Percentiles rank a stretch among this genome's conserved stretches.
phyloP scores from a whole-genome alignment of 2,888 invertebrate genomes.

The Leistus spinibarbis region DNA sequence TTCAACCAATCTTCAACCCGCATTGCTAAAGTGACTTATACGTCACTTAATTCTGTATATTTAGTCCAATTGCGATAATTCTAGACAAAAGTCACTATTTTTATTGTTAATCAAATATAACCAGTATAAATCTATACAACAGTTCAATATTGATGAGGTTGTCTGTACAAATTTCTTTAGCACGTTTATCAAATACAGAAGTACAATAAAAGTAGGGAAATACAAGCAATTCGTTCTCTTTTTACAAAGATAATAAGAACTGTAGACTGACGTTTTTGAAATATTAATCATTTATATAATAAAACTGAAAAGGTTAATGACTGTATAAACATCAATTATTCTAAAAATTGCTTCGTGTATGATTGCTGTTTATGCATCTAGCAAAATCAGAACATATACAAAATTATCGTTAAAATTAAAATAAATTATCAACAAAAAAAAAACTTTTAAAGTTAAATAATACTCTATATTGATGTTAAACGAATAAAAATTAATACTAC shows the following conservation, averaged over 20 bases:
- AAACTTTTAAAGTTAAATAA: not conserved
- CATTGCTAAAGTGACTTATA: no score
- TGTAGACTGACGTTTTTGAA: not conserved
- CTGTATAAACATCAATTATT: not conserved
- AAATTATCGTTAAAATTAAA: not conserved
- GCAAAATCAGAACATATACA: not conserved
- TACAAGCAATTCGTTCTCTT: conserved; percentile 20
- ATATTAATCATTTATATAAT: not conserved
- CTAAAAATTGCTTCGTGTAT: not conserved
- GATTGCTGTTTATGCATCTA: not conserved
- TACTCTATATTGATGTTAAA: not conserved
- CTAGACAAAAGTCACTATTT: not conserved
- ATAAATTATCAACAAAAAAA: not conserved
- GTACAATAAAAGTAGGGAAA: conserved; percentile 30
- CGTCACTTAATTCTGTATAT: not conserved
- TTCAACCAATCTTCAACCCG: no score
- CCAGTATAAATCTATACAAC: not conserved
- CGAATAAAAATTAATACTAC: not conserved
- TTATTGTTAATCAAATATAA: not conserved
- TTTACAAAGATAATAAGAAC: conserved; percentile 11
- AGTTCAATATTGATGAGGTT: not conserved
- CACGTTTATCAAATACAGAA: conserved; percentile 9
- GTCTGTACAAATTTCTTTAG: not conserved
- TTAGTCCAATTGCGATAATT: not conserved
- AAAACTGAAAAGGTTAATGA: not conserved